Evolutionary conservation across 1,140 invertebrate species (phyloP).

Genomic region (Calycopis cecrops): DNA sequence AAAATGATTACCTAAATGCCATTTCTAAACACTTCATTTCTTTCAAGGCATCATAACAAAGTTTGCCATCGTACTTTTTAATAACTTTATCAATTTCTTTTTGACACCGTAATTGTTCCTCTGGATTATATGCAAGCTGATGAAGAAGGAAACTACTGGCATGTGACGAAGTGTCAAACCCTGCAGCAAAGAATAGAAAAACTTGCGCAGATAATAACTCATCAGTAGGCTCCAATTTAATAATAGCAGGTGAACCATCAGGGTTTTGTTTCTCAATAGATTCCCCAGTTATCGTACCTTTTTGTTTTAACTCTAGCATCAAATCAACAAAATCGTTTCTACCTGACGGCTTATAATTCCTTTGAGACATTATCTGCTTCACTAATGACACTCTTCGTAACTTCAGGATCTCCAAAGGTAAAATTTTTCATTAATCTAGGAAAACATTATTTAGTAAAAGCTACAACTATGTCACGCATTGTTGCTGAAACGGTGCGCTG

Average conservation of each 20-base stretch:
- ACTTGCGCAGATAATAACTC: conserved; percentile 21
- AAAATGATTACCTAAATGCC: conserved; percentile 11
- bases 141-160: conserved; percentile 18
- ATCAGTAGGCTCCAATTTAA: conserved; percentile 22
- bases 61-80: conserved; percentile 12
- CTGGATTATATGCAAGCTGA: conserved; percentile 17
- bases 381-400: conserved; percentile 18
- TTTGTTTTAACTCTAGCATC: conserved; percentile 66
- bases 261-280: conserved; percentile 58
- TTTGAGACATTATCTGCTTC: conserved; percentile 16
- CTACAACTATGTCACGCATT: background rate
- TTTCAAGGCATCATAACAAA: conserved; percentile 20
- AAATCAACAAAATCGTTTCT: conserved; percentile 74
- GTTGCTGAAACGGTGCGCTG: background rate
- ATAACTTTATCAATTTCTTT: conserved; percentile 20
- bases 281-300: conserved; percentile 38
- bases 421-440: background rate
- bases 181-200: conserved; percentile 23
- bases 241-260: conserved; percentile 23
- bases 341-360: conserved; percentile 31
- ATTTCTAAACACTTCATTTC: conserved; percentile 24
- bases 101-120: conserved; percentile 13
- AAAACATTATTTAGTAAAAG: background rate
- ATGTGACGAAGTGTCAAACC: conserved; percentile 24
- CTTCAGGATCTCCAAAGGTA: conserved; percentile 19